Evolutionary conservation across 2,888 invertebrate species (phyloP).

Genomic region (Serripes groenlandicus): DNA sequence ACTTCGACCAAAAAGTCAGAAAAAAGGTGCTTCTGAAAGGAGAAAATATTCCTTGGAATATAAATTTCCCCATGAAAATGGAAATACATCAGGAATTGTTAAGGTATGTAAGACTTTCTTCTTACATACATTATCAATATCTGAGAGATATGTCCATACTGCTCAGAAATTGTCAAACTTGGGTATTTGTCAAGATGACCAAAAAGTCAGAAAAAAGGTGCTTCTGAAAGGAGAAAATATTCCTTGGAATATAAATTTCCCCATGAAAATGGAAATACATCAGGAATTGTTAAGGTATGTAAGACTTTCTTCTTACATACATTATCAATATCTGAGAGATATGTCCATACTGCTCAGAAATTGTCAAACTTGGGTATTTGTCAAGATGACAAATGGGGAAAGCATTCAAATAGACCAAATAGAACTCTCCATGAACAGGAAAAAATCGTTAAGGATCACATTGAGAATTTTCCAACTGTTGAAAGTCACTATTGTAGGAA

Average conservation of each 20-base stretch:
- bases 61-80: constrained; percentile 14
- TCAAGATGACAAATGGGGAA: constrained; percentile 24
- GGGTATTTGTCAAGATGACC: no score
- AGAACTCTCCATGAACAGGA: constrained; percentile 28
- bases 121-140: no score
- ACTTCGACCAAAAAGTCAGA: constrained; percentile 4
- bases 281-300: constrained; percentile 47
- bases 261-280: background rate
- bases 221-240: no score
- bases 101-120: no score
- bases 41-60: constrained; percentile 27
- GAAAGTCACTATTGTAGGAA: constrained; percentile 59
- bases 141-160: no score
- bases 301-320: constrained; percentile 53
- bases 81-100: no score
- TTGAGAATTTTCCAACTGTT: constrained; percentile 49
- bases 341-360: constrained; percentile 33
- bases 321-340: constrained; percentile 27
- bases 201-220: no score
- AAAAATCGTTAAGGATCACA: constrained; percentile 31
- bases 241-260: constrained; percentile 22
- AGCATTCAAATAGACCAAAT: constrained; percentile 45
- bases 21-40: background rate
- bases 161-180: no score
- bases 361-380: constrained; percentile 2